phyloP scores from a whole-genome alignment of 53 echinoderm and acorn worm species.

The Hippasteria phrygiana region DNA sequence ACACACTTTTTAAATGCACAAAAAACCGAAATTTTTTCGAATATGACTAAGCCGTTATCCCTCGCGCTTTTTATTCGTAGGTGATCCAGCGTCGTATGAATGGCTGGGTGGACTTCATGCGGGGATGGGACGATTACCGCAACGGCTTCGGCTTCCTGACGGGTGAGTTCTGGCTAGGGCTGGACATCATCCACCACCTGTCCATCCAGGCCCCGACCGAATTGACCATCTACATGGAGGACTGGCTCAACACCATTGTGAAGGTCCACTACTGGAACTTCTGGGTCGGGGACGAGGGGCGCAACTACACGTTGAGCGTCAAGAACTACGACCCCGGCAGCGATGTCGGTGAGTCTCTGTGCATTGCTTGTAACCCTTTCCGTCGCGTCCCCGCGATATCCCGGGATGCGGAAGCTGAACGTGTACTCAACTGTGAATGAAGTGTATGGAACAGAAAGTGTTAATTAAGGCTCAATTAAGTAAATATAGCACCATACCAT shows the following conservation, averaged over 20 bases:
- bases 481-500: too few relatives aligned
- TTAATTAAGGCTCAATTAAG: too few relatives aligned
- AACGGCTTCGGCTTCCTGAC: constrained; percentile 78
- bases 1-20: too few relatives aligned
- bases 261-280: constrained; percentile 66
- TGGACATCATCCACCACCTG: constrained; percentile 73
- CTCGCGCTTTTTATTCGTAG: constrained; percentile 3
- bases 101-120: constrained; percentile 74
- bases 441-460: too few relatives aligned
- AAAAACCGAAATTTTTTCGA: too few relatives aligned
- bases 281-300: constrained; percentile 63
- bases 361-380: too few relatives aligned
- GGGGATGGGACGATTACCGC: constrained; percentile 74
- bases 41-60: too few relatives aligned
- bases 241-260: constrained; percentile 52
- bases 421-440: too few relatives aligned
- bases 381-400: too few relatives aligned
- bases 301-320: constrained; percentile 67
- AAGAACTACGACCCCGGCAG: constrained; percentile 62
- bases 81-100: constrained; percentile 75
- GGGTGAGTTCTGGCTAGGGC: constrained; percentile 80
- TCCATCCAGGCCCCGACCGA: constrained; percentile 74
- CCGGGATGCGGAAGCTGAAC: too few relatives aligned
- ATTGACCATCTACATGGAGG: constrained; percentile 74
- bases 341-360: constrained; percentile 74